Evolutionary conservation across 2,113 vertebrate species (phyloP).

Genomic region (Apeltes quadracus): DNA sequence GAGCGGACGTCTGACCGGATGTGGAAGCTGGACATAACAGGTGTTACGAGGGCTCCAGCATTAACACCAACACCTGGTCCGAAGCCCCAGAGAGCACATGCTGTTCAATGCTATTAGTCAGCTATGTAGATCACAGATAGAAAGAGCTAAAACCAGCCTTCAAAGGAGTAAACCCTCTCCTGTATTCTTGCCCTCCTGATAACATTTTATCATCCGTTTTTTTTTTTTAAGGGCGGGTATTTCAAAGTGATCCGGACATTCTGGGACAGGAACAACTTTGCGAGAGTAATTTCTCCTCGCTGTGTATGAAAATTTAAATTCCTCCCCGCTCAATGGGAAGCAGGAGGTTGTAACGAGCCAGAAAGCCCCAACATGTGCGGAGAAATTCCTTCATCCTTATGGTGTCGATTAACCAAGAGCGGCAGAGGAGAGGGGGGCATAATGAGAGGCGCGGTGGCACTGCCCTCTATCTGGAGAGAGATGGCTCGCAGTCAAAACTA

Average conservation of each 20-base stretch:
- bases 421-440: constrained; percentile 52
- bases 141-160: constrained; percentile 52
- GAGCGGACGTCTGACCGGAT: constrained; percentile 29
- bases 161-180: constrained; percentile 38
- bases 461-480: constrained; percentile 62
- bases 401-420: constrained; percentile 72
- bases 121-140: constrained; percentile 67
- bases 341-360: constrained; percentile 68
- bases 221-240: constrained; percentile 36
- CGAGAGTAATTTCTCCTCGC: constrained; percentile 50
- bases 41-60: constrained; percentile 65
- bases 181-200: constrained; percentile 57
- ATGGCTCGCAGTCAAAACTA: constrained; percentile 67
- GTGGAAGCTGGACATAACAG: constrained; percentile 62
- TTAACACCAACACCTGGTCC: constrained; percentile 75
- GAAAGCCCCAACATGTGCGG: constrained; percentile 77
- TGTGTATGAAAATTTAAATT: constrained; percentile 73
- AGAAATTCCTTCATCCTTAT: constrained; percentile 76
- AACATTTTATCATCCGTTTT: constrained; percentile 70
- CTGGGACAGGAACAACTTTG: constrained; percentile 53
- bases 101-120: constrained; percentile 68
- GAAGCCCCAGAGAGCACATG: constrained; percentile 63
- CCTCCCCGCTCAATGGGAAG: constrained; percentile 67
- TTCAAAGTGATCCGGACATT: constrained; percentile 67
- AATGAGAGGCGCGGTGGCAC: constrained; percentile 68